These are phyloP conservation scores for Tachystola acroxantha DNA, from an alignment of 2,888 invertebrate genomes.

Conservation along the genomic window DNA sequence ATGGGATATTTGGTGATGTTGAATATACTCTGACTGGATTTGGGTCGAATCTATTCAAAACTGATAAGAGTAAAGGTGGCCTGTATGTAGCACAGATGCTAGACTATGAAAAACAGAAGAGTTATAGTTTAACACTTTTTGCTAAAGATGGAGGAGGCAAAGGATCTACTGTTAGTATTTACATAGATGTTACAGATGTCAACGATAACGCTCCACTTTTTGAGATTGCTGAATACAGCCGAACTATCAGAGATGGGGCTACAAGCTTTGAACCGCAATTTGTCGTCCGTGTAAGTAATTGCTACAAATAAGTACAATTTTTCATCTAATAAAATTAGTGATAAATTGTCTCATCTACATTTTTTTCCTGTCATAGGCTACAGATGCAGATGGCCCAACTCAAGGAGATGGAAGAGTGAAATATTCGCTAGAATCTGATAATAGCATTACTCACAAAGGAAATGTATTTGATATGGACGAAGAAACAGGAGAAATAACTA, in stretches of 20 bases:
- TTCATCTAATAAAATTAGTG: no score
- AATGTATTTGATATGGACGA: conserved; percentile 82
- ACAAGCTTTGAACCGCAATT: conserved; percentile 88
- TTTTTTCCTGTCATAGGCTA: conserved; percentile 71
- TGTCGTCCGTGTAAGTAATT: conserved; percentile 79
- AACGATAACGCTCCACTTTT: conserved; percentile 88
- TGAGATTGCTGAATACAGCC: conserved; percentile 82
- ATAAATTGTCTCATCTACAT: not conserved
- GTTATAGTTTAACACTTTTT: conserved; percentile 87
- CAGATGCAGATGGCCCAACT: conserved; percentile 84
- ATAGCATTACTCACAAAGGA: conserved; percentile 81
- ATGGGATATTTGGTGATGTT: conserved; percentile 83
- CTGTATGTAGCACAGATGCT: conserved; percentile 81
- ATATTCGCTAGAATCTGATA: conserved; percentile 83
- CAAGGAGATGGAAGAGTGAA: conserved; percentile 84
- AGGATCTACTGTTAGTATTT: conserved; percentile 83
- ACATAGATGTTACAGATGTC: conserved; percentile 84
- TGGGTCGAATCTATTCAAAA: conserved; percentile 86
- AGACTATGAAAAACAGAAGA: conserved; percentile 89
- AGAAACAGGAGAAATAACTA: conserved; percentile 83
- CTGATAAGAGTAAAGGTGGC: conserved; percentile 82
- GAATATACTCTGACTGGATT: conserved; percentile 87
- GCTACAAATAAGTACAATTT: not conserved
- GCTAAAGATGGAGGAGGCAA: conserved; percentile 90
- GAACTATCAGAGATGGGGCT: conserved; percentile 87